Evolutionary conservation across 2,888 invertebrate species (phyloP).

Genomic region (Mythimna impura): DNA sequence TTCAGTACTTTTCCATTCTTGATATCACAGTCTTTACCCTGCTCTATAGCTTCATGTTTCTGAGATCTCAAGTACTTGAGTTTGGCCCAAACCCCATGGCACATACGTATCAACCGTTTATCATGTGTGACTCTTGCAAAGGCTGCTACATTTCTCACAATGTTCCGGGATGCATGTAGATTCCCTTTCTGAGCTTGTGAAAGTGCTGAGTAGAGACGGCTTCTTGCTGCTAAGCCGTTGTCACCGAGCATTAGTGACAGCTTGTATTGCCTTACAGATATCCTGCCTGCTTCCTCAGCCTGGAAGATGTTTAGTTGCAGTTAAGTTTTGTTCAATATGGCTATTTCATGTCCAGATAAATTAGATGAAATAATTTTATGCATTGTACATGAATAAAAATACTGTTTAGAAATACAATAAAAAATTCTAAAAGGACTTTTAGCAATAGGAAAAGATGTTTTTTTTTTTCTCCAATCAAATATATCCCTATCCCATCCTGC

Average conservation of each 20-base stretch:
- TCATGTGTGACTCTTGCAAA: slow-evolving; percentile 89
- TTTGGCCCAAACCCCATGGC: slow-evolving; percentile 96
- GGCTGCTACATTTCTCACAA: slow-evolving; percentile 87
- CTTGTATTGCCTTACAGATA: slow-evolving; percentile 95
- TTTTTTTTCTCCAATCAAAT: neutral
- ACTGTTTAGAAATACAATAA: neutral
- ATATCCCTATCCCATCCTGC: no score
- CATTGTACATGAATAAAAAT: neutral
- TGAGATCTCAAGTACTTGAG: slow-evolving; percentile 90
- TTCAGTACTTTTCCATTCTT: slow-evolving; percentile 59
- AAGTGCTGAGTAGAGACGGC: slow-evolving; percentile 96
- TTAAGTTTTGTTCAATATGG: neutral
- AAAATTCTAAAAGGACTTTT: neutral
- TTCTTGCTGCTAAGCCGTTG: slow-evolving; percentile 94
- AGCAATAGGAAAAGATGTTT: neutral
- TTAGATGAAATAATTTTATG: no score
- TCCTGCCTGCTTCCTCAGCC: slow-evolving; percentile 97
- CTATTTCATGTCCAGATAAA: no score
- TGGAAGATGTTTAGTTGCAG: slow-evolving; percentile 74
- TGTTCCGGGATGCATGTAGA: slow-evolving; percentile 91
- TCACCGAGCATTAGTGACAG: slow-evolving; percentile 96
- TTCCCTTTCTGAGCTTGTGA: slow-evolving; percentile 96
- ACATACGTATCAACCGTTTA: slow-evolving; percentile 94
- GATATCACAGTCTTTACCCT: slow-evolving; percentile 56
- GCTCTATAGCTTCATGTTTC: slow-evolving; percentile 55